Evolutionary conservation across 37 sponge, comb jelly and placozoan species (phyloP).

Genomic region (Lycopodina hypogea): DNA sequence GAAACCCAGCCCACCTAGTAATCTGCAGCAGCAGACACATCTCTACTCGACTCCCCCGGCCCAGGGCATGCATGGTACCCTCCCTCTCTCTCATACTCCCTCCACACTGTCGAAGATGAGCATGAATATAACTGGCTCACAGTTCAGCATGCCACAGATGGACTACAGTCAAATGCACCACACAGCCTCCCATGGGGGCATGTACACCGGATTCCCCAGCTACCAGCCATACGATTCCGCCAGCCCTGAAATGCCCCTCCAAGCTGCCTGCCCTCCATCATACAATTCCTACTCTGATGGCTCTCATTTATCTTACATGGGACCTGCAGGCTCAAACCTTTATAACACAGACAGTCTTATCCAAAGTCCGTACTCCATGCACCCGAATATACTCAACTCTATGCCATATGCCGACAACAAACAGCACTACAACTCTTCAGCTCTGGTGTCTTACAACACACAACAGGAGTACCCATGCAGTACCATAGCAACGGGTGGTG

Average conservation of each 20-base stretch:
- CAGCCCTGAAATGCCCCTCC: not conserved
- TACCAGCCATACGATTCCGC: not conserved
- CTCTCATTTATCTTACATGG: not conserved
- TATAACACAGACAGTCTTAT: constrained; percentile 1
- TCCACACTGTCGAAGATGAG: not conserved
- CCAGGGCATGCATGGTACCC: constrained; percentile 8
- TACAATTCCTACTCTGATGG: constrained; percentile 14
- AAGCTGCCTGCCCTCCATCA: constrained; percentile 25
- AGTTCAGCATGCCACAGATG: not conserved
- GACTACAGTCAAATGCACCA: not conserved
- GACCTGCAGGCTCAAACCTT: constrained; percentile 23
- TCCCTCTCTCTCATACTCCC: constrained; percentile 35
- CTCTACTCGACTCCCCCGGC: constrained; percentile 21
- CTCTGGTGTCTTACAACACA: not conserved
- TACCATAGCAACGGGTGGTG: not conserved
- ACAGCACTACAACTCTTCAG: too few relatives aligned
- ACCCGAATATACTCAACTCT: constrained; percentile 1
- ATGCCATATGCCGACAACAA: constrained; percentile 3
- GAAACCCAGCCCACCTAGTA: not conserved
- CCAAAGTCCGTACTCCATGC: constrained; percentile 8
- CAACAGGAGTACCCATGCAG: not conserved
- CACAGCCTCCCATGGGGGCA: not conserved
- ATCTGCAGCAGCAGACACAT: not conserved
- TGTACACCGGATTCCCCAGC: not conserved
- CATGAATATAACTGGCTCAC: not conserved